Evolutionary conservation across 2,113 vertebrate genomes (phyloP).

Genomic region (Dromiciops gliroides): DNA sequence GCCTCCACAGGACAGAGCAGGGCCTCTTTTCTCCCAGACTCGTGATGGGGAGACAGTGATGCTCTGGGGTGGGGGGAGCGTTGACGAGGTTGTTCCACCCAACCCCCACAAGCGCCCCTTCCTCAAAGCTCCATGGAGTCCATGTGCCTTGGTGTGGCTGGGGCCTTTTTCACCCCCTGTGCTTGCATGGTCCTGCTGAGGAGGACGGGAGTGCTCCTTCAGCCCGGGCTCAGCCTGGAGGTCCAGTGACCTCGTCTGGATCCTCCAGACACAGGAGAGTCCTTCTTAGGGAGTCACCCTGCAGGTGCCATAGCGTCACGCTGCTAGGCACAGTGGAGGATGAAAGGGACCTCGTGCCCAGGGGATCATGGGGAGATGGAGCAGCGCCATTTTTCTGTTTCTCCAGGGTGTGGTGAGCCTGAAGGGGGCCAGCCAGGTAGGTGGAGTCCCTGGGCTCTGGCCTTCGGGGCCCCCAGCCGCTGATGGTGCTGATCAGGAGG

Average conservation of each 20-base stretch:
- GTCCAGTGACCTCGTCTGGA: background rate
- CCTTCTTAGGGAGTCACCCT: background rate
- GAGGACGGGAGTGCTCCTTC: background rate
- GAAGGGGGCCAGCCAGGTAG: slow-evolving; percentile 84
- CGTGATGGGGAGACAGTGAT: background rate
- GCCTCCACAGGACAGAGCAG: background rate
- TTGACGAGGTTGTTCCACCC: background rate
- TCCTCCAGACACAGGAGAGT: background rate
- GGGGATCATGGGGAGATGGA: slow-evolving; percentile 33
- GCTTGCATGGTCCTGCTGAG: background rate
- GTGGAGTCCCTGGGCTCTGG: slow-evolving; percentile 64
- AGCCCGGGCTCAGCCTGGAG: background rate
- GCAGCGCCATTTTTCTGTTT: slow-evolving; percentile 82
- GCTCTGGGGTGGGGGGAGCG: background rate
- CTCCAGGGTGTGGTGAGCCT: slow-evolving; percentile 82
- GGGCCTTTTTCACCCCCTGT: background rate
- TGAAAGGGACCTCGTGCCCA: background rate
- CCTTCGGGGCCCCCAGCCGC: background rate
- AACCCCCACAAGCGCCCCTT: background rate
- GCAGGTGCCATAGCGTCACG: too few relatives aligned
- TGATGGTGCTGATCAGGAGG: slow-evolving; percentile 17
- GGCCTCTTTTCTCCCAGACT: background rate
- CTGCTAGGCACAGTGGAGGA: background rate
- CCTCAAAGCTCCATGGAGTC: background rate
- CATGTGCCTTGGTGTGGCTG: background rate